Percentiles rank a stretch among this genome's conserved stretches.
Evolutionary conservation across 2,113 vertebrate species (phyloP).

Genomic region (Boleophthalmus pectinirostris): DNA sequence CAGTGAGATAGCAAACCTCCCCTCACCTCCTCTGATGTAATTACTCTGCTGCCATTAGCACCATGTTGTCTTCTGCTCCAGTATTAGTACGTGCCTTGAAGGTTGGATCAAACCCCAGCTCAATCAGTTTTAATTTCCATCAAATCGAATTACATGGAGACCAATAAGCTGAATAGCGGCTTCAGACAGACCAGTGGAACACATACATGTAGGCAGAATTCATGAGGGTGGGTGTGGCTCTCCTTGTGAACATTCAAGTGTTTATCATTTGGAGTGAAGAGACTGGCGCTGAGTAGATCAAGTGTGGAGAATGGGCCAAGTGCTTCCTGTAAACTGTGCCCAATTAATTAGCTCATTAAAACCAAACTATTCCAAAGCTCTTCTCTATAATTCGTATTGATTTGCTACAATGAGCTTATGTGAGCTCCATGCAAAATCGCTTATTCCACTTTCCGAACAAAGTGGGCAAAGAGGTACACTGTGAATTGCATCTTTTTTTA

Average conservation of each 20-base stretch:
- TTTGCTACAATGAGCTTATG: constrained; percentile 27
- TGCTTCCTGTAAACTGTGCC: constrained; percentile 24
- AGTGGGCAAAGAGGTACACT: constrained; percentile 1
- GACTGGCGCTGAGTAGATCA: constrained; percentile 19
- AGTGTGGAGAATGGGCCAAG: constrained; percentile 12
- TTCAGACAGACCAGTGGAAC: constrained; percentile 50
- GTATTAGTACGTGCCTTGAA: constrained; percentile 20
- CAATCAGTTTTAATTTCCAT: constrained; percentile 69
- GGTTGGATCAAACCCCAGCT: constrained; percentile 48
- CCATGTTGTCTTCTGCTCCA: not conserved
- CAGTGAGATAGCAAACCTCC: constrained; percentile 17
- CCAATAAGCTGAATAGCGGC: constrained; percentile 53
- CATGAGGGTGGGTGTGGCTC: not conserved
- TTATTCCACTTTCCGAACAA: constrained; percentile 20
- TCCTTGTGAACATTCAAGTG: not conserved
- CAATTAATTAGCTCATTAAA: constrained; percentile 47
- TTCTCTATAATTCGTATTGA: constrained; percentile 43
- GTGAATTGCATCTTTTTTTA: constrained; percentile 3
- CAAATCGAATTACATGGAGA: constrained; percentile 65
- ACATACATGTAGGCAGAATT: constrained; percentile 42
- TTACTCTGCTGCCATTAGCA: constrained; percentile 21
- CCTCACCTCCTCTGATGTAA: constrained; percentile 29
- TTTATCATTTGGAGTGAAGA: constrained; percentile 6
- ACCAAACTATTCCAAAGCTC: not conserved
- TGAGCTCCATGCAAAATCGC: constrained; percentile 7